Base-by-base conservation (phyloP, 2,888 invertebrate species). In the Ephialtes manifestator region DNA sequence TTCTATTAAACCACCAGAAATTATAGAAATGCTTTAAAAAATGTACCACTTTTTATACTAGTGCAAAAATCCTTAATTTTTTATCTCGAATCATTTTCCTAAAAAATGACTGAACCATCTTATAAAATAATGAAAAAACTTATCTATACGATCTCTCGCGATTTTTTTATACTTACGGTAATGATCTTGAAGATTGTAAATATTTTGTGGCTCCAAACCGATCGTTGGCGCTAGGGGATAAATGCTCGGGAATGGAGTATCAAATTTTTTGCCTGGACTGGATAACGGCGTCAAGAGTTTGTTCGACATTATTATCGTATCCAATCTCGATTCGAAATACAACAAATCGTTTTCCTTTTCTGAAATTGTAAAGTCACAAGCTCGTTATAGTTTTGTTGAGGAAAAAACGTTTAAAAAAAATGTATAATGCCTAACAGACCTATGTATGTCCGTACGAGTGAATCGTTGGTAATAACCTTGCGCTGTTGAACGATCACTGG, bases 161-260 rank as follows among this genome's bases (percentile, higher is more conserved):
- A n/a, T n/a, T n/a, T n/a, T n/a, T n/a, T n/a, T 51, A n/a, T 89
- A 96, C 97, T 96, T 95, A 98, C 98, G 97, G 93, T 96, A 97
- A 89, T 95, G 93, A 92, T 97, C 96, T 65, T 94, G 93, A 18
- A 95, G 92, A 79, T 95, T 94, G 91, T 97, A 97, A 90, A 97
- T 95, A 92, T 97, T 95, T 74, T 95, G 94, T 80, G 95, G 93
- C 15, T 95, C 94, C 83, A 97, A 92, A 67, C 97, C 96, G 75
- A 98, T 95, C 0, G 96, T 96, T 79, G 96, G 96, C 90, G 96
- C 96, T 18, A 98, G 94, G 2, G 99, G 98, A 93, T 95, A 95
- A 85, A 99, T 94, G 92, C 97, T 95, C 8, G 98, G 97, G 58
- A 98, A 93, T 74, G 95, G 93, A 48, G 95, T 92, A 83, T 95